phyloP scores from a whole-genome alignment of 1,140 invertebrate genomes.

The Bradysia coprophila region DNA sequence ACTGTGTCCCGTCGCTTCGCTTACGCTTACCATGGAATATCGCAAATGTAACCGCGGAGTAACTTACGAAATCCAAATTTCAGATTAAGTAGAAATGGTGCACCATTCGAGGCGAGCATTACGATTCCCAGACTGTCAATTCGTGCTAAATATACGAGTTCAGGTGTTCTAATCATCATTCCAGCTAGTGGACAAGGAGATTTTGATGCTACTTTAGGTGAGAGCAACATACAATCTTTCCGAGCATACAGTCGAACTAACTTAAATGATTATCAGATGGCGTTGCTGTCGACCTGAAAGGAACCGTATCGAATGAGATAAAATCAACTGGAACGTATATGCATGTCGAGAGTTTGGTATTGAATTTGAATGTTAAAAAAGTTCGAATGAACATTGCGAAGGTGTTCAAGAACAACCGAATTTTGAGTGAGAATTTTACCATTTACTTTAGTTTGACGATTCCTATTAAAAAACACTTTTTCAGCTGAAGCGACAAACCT shows the following conservation, averaged over 20 bases:
- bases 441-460: conserved; percentile 10
- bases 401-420: conserved; percentile 47
- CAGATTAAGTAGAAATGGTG: conserved; percentile 29
- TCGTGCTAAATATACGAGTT: conserved; percentile 47
- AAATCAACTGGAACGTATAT: conserved; percentile 32
- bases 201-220: conserved; percentile 43
- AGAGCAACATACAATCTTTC: conserved; percentile 5
- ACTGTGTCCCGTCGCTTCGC: no score
- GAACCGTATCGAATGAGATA: conserved; percentile 28
- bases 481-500: conserved; percentile 51
- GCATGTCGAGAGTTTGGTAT: conserved; percentile 38
- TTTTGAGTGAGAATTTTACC: conserved; percentile 52
- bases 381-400: conserved; percentile 44
- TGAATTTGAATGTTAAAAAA: conserved; percentile 41
- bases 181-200: conserved; percentile 52
- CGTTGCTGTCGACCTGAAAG: conserved; percentile 37
- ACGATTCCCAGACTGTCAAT: conserved; percentile 45
- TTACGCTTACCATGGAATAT: no score
- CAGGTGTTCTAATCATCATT: conserved; percentile 46
- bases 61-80: no score
- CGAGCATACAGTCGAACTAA: conserved; percentile 3
- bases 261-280: conserved; percentile 24
- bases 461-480: conserved; percentile 18
- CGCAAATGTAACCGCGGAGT: no score
- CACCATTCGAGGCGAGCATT: conserved; percentile 43